A percentile compares a stretch with the other conserved stretches of the same genome.
Conservation (phyloP, 2,113 vertebrate genomes). For the Pongo abelii region DNA sequence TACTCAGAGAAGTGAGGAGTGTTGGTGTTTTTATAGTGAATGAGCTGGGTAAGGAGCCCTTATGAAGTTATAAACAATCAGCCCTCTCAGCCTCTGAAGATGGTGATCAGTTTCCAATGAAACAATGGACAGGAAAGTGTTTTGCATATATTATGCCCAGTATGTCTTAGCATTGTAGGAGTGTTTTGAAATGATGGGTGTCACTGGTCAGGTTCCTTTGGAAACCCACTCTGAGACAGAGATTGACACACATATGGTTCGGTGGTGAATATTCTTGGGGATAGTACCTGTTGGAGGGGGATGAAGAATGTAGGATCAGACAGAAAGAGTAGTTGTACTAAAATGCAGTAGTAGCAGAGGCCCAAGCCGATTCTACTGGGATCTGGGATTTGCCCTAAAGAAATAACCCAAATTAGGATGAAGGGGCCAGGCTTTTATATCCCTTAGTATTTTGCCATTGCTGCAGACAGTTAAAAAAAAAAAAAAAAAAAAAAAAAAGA, state of each 20-base stretch:
- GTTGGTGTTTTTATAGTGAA: background rate
- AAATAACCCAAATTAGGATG: background rate
- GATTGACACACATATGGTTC: background rate
- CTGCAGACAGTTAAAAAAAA: background rate
- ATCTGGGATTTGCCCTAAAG: background rate
- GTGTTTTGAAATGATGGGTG: background rate
- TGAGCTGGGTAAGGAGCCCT: background rate
- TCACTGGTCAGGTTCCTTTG: background rate
- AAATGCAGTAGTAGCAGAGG: background rate
- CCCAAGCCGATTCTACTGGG: background rate
- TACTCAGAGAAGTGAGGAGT: background rate
- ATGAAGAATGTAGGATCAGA: background rate
- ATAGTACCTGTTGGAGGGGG: rapidly evolving
- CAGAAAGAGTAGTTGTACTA: background rate
- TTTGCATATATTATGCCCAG: background rate
- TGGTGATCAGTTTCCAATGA: background rate
- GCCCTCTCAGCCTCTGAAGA: background rate
- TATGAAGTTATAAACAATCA: background rate
- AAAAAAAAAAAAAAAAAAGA: too few relatives aligned
- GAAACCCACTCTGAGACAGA: background rate
- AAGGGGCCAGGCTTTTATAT: background rate
- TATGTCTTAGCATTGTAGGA: background rate
- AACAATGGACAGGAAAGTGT: background rate
- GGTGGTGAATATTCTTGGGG: background rate
- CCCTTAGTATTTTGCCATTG: background rate